Percentiles rank a stretch among this genome's conserved stretches.
phyloP scores from a whole-genome alignment of 2,113 vertebrate genomes.

The Perca schrenkii region DNA sequence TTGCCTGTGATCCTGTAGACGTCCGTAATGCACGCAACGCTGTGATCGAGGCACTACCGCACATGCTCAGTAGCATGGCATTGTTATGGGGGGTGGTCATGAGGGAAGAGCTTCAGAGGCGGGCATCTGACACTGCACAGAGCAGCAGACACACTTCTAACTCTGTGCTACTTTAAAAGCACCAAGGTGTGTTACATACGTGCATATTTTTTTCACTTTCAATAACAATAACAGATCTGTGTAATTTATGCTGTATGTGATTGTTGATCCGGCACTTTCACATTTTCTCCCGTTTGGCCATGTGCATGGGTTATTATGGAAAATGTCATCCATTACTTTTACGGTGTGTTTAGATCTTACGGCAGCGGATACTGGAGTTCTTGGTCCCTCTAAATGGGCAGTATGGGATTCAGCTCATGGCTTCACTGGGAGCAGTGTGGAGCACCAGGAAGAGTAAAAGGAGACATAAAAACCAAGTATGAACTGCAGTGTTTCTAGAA shows the following conservation, averaged over 20 bases:
- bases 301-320: not conserved
- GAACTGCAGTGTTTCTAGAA: not conserved
- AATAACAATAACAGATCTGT: conserved; percentile 1
- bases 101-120: conserved; percentile 88
- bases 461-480: conserved; percentile 90
- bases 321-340: not conserved
- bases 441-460: conserved; percentile 88
- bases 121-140: conserved; percentile 84
- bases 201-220: not conserved
- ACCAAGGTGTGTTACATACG: conserved; percentile 87
- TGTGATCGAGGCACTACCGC: conserved; percentile 92
- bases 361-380: conserved; percentile 92
- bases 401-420: conserved; percentile 90
- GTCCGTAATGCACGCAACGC: conserved; percentile 92
- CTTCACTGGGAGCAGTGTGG: conserved; percentile 93
- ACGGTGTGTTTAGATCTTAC: conserved; percentile 85
- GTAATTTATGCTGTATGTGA: not conserved
- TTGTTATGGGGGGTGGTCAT: conserved; percentile 91
- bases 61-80: conserved; percentile 90
- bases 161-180: conserved; percentile 94
- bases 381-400: conserved; percentile 89
- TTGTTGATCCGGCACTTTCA: not conserved
- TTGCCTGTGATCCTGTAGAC: conserved; percentile 85
- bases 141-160: conserved; percentile 87
- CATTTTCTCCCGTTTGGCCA: not conserved